These are phyloP conservation scores for Synanthedon andrenaeformis DNA, from an alignment of 2,888 invertebrate genomes.

Conservation along the genomic window DNA sequence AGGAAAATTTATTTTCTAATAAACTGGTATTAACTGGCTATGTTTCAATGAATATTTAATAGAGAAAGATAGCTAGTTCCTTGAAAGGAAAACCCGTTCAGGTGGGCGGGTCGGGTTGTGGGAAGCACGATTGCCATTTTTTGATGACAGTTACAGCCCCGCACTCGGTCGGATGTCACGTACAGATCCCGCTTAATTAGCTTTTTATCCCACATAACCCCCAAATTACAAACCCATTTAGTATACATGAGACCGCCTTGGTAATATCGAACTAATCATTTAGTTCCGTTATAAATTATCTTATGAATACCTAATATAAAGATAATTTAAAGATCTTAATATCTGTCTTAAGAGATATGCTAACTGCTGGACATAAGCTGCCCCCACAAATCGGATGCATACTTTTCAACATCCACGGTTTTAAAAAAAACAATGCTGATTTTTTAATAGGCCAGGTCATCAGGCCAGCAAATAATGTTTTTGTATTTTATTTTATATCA, in stretches of 20 bases:
- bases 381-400: not conserved
- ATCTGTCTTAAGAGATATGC: not conserved
- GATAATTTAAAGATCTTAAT: not conserved
- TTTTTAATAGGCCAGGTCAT: too few species aligned
- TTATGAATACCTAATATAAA: not conserved
- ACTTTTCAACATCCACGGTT: not conserved
- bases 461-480: too few species aligned
- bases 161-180: constrained; percentile 11
- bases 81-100: too few species aligned
- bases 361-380: not conserved
- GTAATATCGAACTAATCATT: not conserved
- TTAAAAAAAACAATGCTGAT: too few species aligned
- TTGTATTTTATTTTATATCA: too few species aligned
- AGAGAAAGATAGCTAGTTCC: too few species aligned
- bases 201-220: constrained; percentile 13
- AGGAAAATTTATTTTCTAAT: too few species aligned
- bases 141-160: too few species aligned
- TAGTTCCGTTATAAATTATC: not conserved
- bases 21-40: too few species aligned
- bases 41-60: too few species aligned
- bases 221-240: not conserved
- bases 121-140: too few species aligned
- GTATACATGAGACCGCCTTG: not conserved
- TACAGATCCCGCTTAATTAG: constrained; percentile 13
- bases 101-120: too few species aligned